Base-by-base conservation (phyloP, 2,888 invertebrate species). In the Synergus umbraculus region DNA sequence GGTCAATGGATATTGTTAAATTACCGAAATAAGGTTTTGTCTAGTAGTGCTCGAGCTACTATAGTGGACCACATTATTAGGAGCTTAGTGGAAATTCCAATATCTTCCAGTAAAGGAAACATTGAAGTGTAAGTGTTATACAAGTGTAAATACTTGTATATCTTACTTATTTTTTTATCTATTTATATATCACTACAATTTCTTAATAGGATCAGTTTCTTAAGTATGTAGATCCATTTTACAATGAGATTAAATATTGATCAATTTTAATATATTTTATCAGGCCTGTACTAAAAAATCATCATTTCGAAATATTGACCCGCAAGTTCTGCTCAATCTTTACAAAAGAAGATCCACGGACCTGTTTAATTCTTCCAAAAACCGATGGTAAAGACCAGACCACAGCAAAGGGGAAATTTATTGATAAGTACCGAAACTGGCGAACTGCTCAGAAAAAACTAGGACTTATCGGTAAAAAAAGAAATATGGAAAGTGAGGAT, bases 341-440 rank as follows among this genome's bases (percentile, higher is more conserved):
- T 5, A 65, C 12, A 65, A 66, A 66, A 66, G 66, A 44, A 66
- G 41, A n/a, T 66, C n/a, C 66, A n/a, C n/a, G 66, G 18, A 66
- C 66, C 7, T 66, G 44, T 66, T n/a, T n/a, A 15, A 41, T 66
- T 66, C 15, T 41, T 43, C 66, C 43, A 9, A 43, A 66, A 66
- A 66, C 66, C n/a, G 9, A 37, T 0, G 43, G 66, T n/a, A 18
- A 65, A 65, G 13, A 65, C n/a, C 65, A 64, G 37, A 64, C 64
- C 12, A 64, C 37, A 10, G 64, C 64, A 9, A 22, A 37, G 9
- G 64, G 64, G 13, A 49, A 49, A 49, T 12, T 54, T 54, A 15
- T 54, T 5, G 54, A 54, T 54, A 54, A 54, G 15, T 54, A 54
- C 2, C 0, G 54, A 54, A 54, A 54, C 54, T 54, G 54, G 15